A percentile compares a stretch with the other conserved stretches of the same genome.
phyloP scores from a whole-genome alignment of 92 coral and sea anemone species.

The Zoanthus sansibaricus region DNA sequence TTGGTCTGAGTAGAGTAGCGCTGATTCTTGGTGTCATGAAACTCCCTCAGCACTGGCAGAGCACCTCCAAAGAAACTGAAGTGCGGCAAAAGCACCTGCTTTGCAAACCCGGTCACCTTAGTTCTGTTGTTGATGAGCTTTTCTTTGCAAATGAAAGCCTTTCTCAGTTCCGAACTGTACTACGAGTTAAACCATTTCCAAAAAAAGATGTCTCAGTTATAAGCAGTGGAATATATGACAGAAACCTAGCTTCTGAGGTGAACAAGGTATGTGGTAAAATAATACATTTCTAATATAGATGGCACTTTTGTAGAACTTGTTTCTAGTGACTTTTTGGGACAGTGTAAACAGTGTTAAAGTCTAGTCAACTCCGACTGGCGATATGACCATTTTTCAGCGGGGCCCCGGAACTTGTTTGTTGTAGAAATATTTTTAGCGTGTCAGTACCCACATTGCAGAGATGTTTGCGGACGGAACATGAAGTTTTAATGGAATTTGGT shows the following conservation, averaged over 20 bases:
- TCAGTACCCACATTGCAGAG: too few species aligned
- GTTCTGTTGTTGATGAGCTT: slow-evolving; percentile 89
- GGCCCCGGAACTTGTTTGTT: too few species aligned
- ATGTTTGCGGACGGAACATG: too few species aligned
- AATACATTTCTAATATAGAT: too few species aligned
- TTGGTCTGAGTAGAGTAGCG: slow-evolving; percentile 81
- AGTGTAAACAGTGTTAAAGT: too few species aligned
- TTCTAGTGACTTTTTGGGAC: not conserved
- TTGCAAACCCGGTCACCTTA: slow-evolving; percentile 90
- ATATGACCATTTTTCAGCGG: too few species aligned
- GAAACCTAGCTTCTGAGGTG: slow-evolving; percentile 43
- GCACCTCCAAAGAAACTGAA: slow-evolving; percentile 59
- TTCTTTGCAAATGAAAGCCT: slow-evolving; percentile 94
- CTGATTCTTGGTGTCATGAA: slow-evolving; percentile 82
- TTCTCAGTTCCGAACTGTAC: slow-evolving; percentile 81
- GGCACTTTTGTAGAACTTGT: too few species aligned
- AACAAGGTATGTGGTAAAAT: slow-evolving; percentile 24
- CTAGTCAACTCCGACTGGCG: too few species aligned
- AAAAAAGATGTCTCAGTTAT: slow-evolving; percentile 68
- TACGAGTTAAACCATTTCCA: slow-evolving; percentile 81
- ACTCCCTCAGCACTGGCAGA: slow-evolving; percentile 58
- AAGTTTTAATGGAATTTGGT: too few species aligned
- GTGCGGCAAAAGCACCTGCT: slow-evolving; percentile 82
- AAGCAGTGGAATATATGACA: slow-evolving; percentile 74
- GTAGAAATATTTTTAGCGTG: too few species aligned